Evolutionary conservation across 2,888 invertebrate species (phyloP).

Genomic region (Patella pellucida): DNA sequence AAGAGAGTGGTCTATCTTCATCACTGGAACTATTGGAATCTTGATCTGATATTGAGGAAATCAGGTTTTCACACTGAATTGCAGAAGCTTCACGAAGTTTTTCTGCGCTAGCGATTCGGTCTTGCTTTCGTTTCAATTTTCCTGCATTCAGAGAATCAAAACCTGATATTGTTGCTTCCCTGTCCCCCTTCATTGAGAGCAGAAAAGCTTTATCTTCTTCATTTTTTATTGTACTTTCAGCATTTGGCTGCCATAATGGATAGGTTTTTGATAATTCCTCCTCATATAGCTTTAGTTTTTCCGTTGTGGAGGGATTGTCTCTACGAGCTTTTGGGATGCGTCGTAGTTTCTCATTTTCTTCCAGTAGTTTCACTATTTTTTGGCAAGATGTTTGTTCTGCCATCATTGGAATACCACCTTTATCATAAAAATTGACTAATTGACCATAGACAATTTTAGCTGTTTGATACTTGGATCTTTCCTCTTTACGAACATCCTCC

Average conservation of each 20-base stretch:
- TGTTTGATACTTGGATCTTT: not conserved
- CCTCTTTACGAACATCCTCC: not conserved
- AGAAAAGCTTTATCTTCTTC: not conserved
- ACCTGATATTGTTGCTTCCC: not conserved
- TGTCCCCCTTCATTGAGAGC: not conserved
- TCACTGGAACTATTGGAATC: not conserved
- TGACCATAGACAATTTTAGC: not conserved
- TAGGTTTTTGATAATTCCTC: not conserved
- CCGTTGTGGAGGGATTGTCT: not conserved
- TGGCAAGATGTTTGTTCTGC: not conserved
- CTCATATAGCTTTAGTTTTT: not conserved
- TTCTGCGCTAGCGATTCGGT: not conserved
- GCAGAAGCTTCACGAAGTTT: not conserved
- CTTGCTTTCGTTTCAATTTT: not conserved
- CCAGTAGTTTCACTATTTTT: not conserved
- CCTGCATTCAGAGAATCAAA: not conserved
- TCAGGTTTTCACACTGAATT: not conserved
- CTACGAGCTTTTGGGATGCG: not conserved
- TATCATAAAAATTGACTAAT: not conserved
- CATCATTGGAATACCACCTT: not conserved
- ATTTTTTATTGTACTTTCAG: not conserved
- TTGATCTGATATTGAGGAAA: not conserved
- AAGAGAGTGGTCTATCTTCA: not conserved
- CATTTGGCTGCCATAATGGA: not conserved
- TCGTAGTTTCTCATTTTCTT: not conserved